Percentiles rank a stretch among this genome's conserved stretches.
phyloP scores from a whole-genome alignment of 2,797 vertebrate species.

The Helostoma temminkii region DNA sequence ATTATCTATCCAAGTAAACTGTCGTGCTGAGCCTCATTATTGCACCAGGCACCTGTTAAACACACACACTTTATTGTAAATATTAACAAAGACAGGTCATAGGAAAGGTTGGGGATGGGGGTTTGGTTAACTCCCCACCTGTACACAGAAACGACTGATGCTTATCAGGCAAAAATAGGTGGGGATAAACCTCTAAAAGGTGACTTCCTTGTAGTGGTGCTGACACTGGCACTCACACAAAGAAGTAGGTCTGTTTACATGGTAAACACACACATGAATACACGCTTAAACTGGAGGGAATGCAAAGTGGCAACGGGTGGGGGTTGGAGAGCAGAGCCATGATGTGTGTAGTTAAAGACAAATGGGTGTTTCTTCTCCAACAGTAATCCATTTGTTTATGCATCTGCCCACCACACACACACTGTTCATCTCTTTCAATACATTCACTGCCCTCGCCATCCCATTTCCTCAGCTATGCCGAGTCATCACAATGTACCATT shows the following conservation, averaged over 20 bases:
- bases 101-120: background rate
- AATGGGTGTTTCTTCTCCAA: conserved; percentile 71
- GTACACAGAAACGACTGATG: conserved; percentile 41
- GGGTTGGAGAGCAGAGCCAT: conserved; percentile 23
- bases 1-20: conserved; percentile 24
- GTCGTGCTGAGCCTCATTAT: conserved; percentile 20
- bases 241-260: conserved; percentile 59
- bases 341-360: conserved; percentile 60
- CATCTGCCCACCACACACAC: conserved; percentile 32
- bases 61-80: background rate
- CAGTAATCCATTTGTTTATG: conserved; percentile 71
- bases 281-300: conserved; percentile 27
- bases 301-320: conserved; percentile 7
- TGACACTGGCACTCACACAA: conserved; percentile 45
- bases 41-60: conserved; percentile 13
- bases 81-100: background rate
- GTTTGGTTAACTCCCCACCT: background rate
- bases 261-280: conserved; percentile 57
- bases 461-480: conserved; percentile 63
- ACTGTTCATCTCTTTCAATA: conserved; percentile 40
- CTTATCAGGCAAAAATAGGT: conserved; percentile 54
- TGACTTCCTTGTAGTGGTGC: conserved; percentile 35
- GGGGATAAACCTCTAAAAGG: conserved; percentile 20
- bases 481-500: conserved; percentile 61
- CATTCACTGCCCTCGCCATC: conserved; percentile 47